A percentile compares a stretch with the other conserved stretches of the same genome.
phyloP scores from a whole-genome alignment of 2,888 invertebrate species.

The Parasteatoda lunata region DNA sequence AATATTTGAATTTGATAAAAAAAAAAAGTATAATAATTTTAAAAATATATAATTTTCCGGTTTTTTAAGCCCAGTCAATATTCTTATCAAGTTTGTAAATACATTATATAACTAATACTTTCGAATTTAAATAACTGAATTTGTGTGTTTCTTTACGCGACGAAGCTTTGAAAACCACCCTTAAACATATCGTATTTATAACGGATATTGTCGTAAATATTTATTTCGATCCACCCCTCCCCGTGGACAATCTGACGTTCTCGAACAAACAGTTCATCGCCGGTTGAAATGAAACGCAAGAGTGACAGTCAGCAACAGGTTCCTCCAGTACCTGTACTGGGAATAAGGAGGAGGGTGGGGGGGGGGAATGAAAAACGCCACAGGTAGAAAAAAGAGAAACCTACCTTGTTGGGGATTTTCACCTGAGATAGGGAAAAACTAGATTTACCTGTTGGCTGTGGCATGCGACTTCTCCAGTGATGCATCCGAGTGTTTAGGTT shows the following conservation, averaged over 20 bases:
- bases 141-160: no score
- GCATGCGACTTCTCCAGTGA: neutral
- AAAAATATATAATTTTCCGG: no score
- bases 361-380: neutral
- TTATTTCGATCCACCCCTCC: neutral
- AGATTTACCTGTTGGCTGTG: slow-evolving; percentile 29
- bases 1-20: no score
- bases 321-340: slow-evolving; percentile 12
- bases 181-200: no score
- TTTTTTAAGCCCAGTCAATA: no score
- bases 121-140: no score
- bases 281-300: neutral
- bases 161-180: no score
- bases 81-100: no score
- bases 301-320: slow-evolving; percentile 10
- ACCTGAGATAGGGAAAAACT: slow-evolving; percentile 24
- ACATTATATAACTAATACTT: no score
- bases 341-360: neutral
- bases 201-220: no score
- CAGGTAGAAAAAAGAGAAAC: slow-evolving; percentile 1
- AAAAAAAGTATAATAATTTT: no score
- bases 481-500: slow-evolving; percentile 49
- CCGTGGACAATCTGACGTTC: neutral
- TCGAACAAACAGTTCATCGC: neutral
- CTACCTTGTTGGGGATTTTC: neutral